Evolutionary conservation across 92 coral and sea anemone species (phyloP), one percentile per base, ranked within the genome.

Genomic region (Phenganax subtilis): DNA sequence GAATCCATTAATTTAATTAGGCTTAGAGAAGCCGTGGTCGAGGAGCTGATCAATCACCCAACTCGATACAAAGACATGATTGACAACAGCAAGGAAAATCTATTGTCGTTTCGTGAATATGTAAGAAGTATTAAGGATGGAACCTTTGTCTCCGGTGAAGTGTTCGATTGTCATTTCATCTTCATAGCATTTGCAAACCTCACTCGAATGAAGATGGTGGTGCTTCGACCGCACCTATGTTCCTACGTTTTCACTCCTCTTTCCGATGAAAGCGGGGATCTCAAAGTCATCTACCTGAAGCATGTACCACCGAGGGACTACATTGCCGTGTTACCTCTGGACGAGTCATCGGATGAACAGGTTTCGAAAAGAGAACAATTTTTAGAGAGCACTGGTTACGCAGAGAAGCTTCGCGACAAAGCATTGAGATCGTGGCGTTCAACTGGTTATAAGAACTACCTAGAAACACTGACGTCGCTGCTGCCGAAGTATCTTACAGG

Each of bases 401-500:
- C 83, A 8, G 62, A 79, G 53, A 51, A 0, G 68, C 73, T 79
- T 64, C 83, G n/a, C 12, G 8, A 11, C 9, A 52, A 54, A 63
- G 83, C 83, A 15, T 47, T 79, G 10, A 68, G 65, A 54, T 79
- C 83, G 8, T 79, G 83, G 83, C 73, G 47, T n/a, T 62, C 83
- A 55, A 62, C 51, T 51, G 83, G 83, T n/a, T 79, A 79, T 17
- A 51, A 20, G 31, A 79, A 53, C 27, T 79, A 11, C 69, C 25
- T 79, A 30, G 9, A 79, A 54, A 64, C 74, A 10, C 20, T 79
- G 54, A 44, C 58, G 29, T 62, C 72, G 59, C 73, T 79, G 3
- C 57, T 79, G 25, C 83, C 83, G 30, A 79, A 79, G 74, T 79
- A 63, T 65, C 83, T 79, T 15, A 79, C 83, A 51, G 83, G 83